A percentile compares a stretch with the other conserved stretches of the same genome.
Evolutionary conservation across 2,797 vertebrate genomes (phyloP).

Genomic region (Ctenopoma multispine): DNA sequence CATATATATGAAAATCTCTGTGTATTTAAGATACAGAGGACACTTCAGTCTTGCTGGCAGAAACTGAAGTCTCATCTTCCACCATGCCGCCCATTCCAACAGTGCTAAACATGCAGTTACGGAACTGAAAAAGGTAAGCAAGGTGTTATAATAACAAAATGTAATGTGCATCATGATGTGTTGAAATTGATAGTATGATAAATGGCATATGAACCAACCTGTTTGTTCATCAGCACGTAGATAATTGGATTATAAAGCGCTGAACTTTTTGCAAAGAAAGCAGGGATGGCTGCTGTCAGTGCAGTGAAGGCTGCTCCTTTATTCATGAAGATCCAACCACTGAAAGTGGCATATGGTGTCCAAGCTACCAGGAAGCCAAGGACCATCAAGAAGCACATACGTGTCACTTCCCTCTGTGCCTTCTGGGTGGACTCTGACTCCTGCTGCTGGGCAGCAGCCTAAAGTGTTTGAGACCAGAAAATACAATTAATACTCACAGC

Average conservation of each 20-base stretch:
- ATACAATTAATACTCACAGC: background rate
- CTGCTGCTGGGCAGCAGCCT: slow-evolving; percentile 90
- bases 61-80: slow-evolving; percentile 84
- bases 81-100: slow-evolving; percentile 87
- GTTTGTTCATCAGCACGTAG: slow-evolving; percentile 80
- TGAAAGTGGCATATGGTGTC: slow-evolving; percentile 85
- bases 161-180: too few relatives aligned
- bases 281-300: slow-evolving; percentile 88
- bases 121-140: slow-evolving; percentile 84
- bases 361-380: slow-evolving; percentile 88
- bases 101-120: slow-evolving; percentile 86
- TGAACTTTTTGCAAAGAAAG: slow-evolving; percentile 85
- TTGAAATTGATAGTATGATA: too few relatives aligned
- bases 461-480: background rate
- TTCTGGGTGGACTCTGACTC: slow-evolving; percentile 89
- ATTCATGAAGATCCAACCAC: slow-evolving; percentile 89
- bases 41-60: slow-evolving; percentile 88
- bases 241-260: slow-evolving; percentile 86
- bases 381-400: slow-evolving; percentile 90
- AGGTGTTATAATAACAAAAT: too few relatives aligned
- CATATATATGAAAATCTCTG: slow-evolving; percentile 79
- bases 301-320: slow-evolving; percentile 83
- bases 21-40: slow-evolving; percentile 50
- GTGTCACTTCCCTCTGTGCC: slow-evolving; percentile 89
- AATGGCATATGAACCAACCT: too few relatives aligned